Evolutionary conservation across 2,888 invertebrate species (phyloP).

Genomic region (Gnatocerus cornutus): DNA sequence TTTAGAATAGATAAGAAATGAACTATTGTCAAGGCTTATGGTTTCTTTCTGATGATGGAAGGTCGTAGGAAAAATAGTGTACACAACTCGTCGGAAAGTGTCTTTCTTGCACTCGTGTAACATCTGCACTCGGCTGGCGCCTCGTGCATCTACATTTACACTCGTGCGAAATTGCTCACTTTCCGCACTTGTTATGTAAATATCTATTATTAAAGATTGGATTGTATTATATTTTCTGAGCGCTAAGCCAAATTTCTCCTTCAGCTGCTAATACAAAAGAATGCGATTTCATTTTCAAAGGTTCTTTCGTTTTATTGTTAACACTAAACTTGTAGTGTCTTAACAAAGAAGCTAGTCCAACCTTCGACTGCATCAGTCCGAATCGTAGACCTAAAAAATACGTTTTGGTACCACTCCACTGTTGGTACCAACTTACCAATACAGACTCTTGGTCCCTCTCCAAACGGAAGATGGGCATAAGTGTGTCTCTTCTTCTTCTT

Average conservation of each 20-base stretch:
- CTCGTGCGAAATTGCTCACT: too few species aligned
- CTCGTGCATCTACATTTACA: too few species aligned
- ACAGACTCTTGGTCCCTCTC: slow-evolving; percentile 62
- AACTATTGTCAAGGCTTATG: too few species aligned
- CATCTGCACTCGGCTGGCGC: too few species aligned
- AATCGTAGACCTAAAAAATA: slow-evolving; percentile 59
- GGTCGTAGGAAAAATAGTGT: too few species aligned
- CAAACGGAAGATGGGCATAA: slow-evolving; percentile 61
- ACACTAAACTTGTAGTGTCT: slow-evolving; percentile 57
- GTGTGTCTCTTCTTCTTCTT: slow-evolving; percentile 32
- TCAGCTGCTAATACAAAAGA: slow-evolving; percentile 49
- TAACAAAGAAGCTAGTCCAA: slow-evolving; percentile 59
- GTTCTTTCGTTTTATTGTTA: slow-evolving; percentile 57
- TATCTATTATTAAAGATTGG: too few species aligned
- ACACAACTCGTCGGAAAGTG: too few species aligned
- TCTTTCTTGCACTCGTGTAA: too few species aligned
- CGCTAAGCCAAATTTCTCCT: slow-evolving; percentile 45
- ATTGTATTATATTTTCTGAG: slow-evolving; percentile 23
- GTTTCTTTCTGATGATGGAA: too few species aligned
- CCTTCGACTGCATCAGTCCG: slow-evolving; percentile 63
- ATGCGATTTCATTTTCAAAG: slow-evolving; percentile 52
- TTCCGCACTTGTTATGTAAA: too few species aligned
- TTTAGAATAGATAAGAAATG: too few species aligned
- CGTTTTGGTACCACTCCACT: neutral
- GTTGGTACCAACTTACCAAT: slow-evolving; percentile 42